phyloP scores from a whole-genome alignment of 2,113 vertebrate genomes.

The Percopsis transmontana region DNA sequence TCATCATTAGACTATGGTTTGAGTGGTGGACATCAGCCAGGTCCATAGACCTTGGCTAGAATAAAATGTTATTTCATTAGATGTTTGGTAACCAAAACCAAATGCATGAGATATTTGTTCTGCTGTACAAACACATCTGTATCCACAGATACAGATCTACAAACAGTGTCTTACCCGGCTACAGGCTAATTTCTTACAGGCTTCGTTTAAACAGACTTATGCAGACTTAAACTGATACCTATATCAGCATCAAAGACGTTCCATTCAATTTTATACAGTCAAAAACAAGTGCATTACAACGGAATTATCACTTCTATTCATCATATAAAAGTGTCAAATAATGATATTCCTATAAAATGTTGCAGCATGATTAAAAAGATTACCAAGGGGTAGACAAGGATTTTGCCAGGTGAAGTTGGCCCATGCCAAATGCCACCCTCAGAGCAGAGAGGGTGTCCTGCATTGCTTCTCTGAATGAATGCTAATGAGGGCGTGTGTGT shows the following conservation, averaged over 20 bases:
- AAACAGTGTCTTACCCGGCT: no score
- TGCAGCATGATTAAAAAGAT: constrained; percentile 17
- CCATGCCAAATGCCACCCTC: constrained; percentile 80
- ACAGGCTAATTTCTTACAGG: no score
- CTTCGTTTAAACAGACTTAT: no score
- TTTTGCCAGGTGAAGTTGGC: constrained; percentile 79
- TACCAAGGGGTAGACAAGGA: constrained; percentile 39
- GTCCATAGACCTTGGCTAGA: no score
- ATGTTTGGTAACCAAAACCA: no score
- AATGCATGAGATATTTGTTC: no score
- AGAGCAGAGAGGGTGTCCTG: constrained; percentile 74
- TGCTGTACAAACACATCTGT: constrained; percentile 60
- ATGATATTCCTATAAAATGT: constrained; percentile 12
- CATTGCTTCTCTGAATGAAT: constrained; percentile 70
- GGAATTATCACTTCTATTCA: constrained; percentile 4
- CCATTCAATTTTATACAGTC: constrained; percentile 4
- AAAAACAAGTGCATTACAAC: background rate
- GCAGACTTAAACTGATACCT: no score
- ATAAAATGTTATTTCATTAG: no score
- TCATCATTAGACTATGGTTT: background rate
- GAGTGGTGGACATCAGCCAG: constrained; percentile 23
- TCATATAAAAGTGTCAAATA: constrained; percentile 17
- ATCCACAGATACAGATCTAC: constrained; percentile 57
- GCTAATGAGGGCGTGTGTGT: constrained; percentile 78
- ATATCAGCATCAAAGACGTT: background rate